Conservation (phyloP, 1,140 invertebrate species). For the silkworm (Bombyx mori) region DNA sequence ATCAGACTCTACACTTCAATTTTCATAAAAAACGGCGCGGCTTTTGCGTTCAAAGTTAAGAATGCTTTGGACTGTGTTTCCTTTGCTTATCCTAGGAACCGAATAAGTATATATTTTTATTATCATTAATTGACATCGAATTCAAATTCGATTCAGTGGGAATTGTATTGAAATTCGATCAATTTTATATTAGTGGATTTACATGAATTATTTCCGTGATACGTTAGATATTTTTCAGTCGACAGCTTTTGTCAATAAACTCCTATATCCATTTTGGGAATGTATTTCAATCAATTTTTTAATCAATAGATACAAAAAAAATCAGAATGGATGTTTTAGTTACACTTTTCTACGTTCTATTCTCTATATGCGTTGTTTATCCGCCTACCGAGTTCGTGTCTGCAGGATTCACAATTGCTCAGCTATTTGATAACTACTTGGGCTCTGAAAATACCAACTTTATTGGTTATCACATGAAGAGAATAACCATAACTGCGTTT, state of each 20-base stretch:
- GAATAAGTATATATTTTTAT: too few relatives aligned
- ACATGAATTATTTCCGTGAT: too few relatives aligned
- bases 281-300: neutral
- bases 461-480: slow-evolving; percentile 80
- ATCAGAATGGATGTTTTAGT: slow-evolving; percentile 68
- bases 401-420: slow-evolving; percentile 80
- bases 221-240: too few relatives aligned
- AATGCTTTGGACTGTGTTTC: too few relatives aligned
- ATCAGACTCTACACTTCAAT: too few relatives aligned
- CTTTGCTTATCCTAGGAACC: too few relatives aligned
- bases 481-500: slow-evolving; percentile 76
- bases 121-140: too few relatives aligned
- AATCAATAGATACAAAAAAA: neutral
- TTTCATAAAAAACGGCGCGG: too few relatives aligned
- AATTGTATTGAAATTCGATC: too few relatives aligned
- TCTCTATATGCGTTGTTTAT: slow-evolving; percentile 80
- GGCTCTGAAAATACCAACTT: slow-evolving; percentile 80
- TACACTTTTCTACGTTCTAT: slow-evolving; percentile 78
- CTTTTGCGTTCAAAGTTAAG: too few relatives aligned
- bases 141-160: too few relatives aligned
- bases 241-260: neutral
- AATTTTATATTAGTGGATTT: too few relatives aligned
- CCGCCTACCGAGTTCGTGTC: slow-evolving; percentile 83
- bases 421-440: slow-evolving; percentile 75
- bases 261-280: neutral